Evolutionary conservation across 2,113 vertebrate species (phyloP).

Genomic region (Haplochromis vanheusdeni): DNA sequence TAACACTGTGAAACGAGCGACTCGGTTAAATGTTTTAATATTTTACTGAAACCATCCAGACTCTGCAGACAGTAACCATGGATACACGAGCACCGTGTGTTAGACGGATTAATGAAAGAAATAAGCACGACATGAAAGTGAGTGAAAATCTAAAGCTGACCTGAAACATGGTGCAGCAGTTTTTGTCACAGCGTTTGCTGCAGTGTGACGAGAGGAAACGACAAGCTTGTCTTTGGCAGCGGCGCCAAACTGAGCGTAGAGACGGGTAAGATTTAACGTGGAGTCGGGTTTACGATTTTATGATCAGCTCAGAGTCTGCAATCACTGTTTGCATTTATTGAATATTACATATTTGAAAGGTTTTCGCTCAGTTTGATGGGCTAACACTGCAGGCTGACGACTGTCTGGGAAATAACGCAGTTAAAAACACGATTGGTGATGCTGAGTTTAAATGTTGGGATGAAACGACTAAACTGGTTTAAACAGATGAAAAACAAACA

Average conservation of each 20-base stretch:
- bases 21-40: accelerated
- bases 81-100: background rate
- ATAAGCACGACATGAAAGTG: background rate
- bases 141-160: background rate
- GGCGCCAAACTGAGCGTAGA: conserved; percentile 1
- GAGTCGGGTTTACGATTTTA: accelerated
- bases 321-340: background rate
- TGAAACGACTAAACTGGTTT: accelerated
- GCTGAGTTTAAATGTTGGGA: background rate
- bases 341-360: background rate
- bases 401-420: background rate
- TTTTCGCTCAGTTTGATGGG: accelerated
- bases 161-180: background rate
- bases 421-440: accelerated
- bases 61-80: background rate
- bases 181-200: background rate
- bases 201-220: background rate
- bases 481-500: accelerated
- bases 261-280: background rate
- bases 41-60: background rate
- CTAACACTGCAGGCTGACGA: background rate
- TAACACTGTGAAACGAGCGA: accelerated
- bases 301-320: background rate
- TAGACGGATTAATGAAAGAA: background rate
- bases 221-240: conserved; percentile 3